Conservation (phyloP, 2,113 vertebrate species). For the Ochotona princeps region DNA sequence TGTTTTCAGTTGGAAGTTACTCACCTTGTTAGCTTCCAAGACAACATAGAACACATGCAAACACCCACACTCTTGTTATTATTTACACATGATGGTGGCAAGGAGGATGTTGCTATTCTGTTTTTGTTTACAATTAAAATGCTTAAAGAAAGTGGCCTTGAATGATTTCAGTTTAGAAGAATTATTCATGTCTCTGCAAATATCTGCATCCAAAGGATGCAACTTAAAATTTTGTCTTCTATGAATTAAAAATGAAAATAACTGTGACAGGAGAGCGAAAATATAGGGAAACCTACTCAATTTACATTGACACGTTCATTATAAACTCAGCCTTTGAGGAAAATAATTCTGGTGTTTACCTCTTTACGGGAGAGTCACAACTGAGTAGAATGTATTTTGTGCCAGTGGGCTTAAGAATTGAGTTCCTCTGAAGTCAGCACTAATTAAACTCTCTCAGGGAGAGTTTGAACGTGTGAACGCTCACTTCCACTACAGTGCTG, state of each 20-base stretch:
- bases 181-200: not conserved
- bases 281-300: slow-evolving; percentile 17
- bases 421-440: slow-evolving; percentile 22
- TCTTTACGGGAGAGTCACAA: slow-evolving; percentile 14
- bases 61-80: no score
- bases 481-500: not conserved
- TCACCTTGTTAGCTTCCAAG: not conserved
- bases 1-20: not conserved
- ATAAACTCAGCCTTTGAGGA: not conserved
- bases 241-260: not conserved
- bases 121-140: not conserved
- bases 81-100: not conserved
- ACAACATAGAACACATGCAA: not conserved
- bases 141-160: not conserved
- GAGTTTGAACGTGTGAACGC: not conserved
- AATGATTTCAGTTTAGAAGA: not conserved
- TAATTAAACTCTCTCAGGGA: not conserved
- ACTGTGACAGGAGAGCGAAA: not conserved
- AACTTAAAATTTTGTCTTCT: not conserved
- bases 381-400: slow-evolving; percentile 1
- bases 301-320: not conserved
- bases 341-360: not conserved
- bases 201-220: not conserved
- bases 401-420: not conserved
- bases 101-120: not conserved